Percentiles rank a stretch among this genome's conserved stretches.
Evolutionary conservation across 1,140 invertebrate species (phyloP).

Genomic region (Saccostrea cuccullata): DNA sequence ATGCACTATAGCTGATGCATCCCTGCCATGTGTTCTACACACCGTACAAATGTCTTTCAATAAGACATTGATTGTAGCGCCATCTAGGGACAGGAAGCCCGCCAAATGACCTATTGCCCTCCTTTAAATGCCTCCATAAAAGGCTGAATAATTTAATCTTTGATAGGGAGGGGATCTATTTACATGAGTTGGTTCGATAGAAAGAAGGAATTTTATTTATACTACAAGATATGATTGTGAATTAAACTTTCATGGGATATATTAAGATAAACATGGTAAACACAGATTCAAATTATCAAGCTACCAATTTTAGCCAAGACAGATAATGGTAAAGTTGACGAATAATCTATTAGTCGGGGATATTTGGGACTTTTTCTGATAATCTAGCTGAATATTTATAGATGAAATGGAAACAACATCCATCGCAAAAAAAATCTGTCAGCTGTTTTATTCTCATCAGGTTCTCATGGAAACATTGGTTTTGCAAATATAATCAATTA

Average conservation of each 20-base stretch:
- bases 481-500: too few relatives aligned
- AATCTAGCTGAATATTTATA: neutral
- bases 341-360: neutral
- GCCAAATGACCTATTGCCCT: constrained; percentile 18
- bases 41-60: constrained; percentile 21
- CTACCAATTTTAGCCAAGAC: neutral
- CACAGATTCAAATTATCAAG: constrained; percentile 28
- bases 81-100: constrained; percentile 19
- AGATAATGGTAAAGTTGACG: neutral
- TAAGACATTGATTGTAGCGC: constrained; percentile 22
- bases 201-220: constrained; percentile 35
- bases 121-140: constrained; percentile 33
- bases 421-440: too few relatives aligned
- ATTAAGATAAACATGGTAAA: constrained; percentile 20
- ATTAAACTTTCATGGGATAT: constrained; percentile 34
- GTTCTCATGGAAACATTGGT: too few relatives aligned
- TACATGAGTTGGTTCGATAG: constrained; percentile 2
- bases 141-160: constrained; percentile 34
- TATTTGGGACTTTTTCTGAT: neutral
- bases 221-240: constrained; percentile 36
- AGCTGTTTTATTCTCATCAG: too few relatives aligned
- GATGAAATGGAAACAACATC: neutral
- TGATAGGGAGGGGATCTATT: constrained; percentile 32
- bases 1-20: neutral
- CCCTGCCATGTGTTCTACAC: constrained; percentile 11